Evolutionary conservation across 1,140 invertebrate genomes (phyloP).

Genomic region (Pygmarrhopalites habei): DNA sequence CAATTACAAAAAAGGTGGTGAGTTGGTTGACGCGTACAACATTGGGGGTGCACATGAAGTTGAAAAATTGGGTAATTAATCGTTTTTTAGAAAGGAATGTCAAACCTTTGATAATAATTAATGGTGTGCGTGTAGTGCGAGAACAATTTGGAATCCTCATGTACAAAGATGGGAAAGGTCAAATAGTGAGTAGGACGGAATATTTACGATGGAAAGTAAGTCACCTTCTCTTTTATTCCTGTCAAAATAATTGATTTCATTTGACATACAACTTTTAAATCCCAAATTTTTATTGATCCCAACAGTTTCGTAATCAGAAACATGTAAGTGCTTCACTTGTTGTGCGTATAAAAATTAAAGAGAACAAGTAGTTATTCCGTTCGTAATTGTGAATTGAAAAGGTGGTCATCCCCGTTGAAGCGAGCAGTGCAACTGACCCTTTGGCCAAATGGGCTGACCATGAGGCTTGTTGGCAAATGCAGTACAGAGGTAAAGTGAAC

Average conservation of each 20-base stretch:
- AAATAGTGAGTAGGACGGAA: constrained; percentile 79
- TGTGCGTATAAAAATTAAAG: constrained; percentile 4
- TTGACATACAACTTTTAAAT: too few species aligned
- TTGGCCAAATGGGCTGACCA: constrained; percentile 79
- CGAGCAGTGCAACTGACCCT: constrained; percentile 71
- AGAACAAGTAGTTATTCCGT: too few species aligned
- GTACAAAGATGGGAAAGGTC: constrained; percentile 80
- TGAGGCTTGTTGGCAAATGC: constrained; percentile 94
- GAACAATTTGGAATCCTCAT: constrained; percentile 82
- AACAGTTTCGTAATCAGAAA: constrained; percentile 76
- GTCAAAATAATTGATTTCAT: too few species aligned
- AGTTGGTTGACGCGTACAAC: constrained; percentile 61
- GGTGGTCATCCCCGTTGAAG: constrained; percentile 73
- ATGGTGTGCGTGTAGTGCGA: too few species aligned
- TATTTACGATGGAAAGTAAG: constrained; percentile 89
- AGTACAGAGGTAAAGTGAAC: constrained; percentile 86
- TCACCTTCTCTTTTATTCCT: too few species aligned
- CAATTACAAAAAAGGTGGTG: constrained; percentile 73
- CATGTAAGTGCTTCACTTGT: constrained; percentile 50
- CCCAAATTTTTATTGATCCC: too few species aligned
- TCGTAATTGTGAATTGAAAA: constrained; percentile 40
- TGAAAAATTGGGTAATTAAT: constrained; percentile 61
- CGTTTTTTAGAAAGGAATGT: too few species aligned
- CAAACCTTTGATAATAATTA: too few species aligned
- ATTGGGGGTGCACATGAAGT: constrained; percentile 57